These are phyloP conservation scores for Anableps anableps DNA, from an alignment of 2,797 vertebrate genomes.

Conservation along the genomic window DNA sequence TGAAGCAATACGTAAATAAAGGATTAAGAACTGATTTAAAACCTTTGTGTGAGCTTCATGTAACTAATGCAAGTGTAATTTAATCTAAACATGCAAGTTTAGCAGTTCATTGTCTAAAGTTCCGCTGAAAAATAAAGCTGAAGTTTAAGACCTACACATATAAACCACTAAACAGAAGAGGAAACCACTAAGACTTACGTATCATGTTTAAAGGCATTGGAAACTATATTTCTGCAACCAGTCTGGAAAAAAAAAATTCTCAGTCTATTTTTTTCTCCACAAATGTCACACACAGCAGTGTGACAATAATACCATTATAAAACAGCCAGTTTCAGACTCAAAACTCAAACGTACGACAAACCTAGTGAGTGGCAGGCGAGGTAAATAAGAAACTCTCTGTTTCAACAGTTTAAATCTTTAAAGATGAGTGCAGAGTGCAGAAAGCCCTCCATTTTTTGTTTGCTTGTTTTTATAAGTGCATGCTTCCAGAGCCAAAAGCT, in stretches of 20 bases:
- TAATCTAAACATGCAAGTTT: background rate
- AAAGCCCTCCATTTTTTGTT: background rate
- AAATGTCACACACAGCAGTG: slow-evolving; percentile 10
- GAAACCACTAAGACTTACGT: background rate
- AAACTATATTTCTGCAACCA: slow-evolving; percentile 1
- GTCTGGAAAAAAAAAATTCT: background rate
- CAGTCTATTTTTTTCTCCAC: background rate
- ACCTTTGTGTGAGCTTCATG: background rate
- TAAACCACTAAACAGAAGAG: background rate
- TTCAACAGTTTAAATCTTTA: slow-evolving; percentile 26
- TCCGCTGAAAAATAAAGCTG: background rate
- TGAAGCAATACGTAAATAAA: background rate
- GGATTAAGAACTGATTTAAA: background rate
- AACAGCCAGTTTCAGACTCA: slow-evolving; percentile 17
- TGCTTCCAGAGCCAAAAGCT: background rate
- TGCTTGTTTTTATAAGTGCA: background rate
- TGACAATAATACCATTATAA: slow-evolving; percentile 13
- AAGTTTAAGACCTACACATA: background rate
- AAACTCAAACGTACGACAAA: slow-evolving; percentile 14
- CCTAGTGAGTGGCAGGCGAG: slow-evolving; percentile 32
- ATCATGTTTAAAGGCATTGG: background rate
- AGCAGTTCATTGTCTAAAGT: background rate
- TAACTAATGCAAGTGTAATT: background rate
- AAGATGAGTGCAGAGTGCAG: slow-evolving; percentile 2
- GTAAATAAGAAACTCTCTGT: slow-evolving; percentile 9